Base-by-base conservation (phyloP, 2,113 vertebrate species). In the Catagonus wagneri region DNA sequence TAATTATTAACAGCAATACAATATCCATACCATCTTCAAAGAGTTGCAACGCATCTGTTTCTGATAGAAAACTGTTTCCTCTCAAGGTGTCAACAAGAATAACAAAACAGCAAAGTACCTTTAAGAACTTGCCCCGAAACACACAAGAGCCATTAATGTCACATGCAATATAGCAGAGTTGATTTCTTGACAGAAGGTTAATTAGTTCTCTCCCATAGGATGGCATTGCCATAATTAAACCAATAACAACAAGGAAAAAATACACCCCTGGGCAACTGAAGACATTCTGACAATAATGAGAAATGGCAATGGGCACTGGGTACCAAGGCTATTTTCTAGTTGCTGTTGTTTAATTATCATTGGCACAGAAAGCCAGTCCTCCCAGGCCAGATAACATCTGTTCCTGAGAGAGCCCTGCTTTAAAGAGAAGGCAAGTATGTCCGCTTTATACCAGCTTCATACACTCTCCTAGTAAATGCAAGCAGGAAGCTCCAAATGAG, bases 131-230 rank as follows among this genome's bases (percentile, higher is more conserved):
- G 54, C 80, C 25, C 86, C 71, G 83, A 71, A 93, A 96, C 65
- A 86, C 74, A 80, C 44, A 50, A 50, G 44, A 93, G 75, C 29
- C 94, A 89, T 96, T 95, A 97, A 83, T 91, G 90, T 93, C 94
- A 90, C 76, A 56, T 44, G 79, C 85, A 95, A 84, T 97, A 89
- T 2, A 94, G 76, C 83, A 91, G 83, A 74, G 81, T 17, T 89
- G 95, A 89, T 94, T 96, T 96, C 93, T 86, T 97, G 96, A 97
- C 94, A 96, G 86, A 80, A 97, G 96, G 89, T 96, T 97, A 98
- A 97, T 98, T 97, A 97, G 90, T 96, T 94, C 96, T 96, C 83
- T 96, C 97, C 96, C 94, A 87, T 68, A 97, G 96, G 95, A 96
- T 87, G 83, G 63, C 79, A 97, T 65, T 65, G 89, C 68, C 91